These are phyloP conservation scores for Xiphorhynchus elegans DNA, from an alignment of 2,113 vertebrate species.

Conservation along the genomic window DNA sequence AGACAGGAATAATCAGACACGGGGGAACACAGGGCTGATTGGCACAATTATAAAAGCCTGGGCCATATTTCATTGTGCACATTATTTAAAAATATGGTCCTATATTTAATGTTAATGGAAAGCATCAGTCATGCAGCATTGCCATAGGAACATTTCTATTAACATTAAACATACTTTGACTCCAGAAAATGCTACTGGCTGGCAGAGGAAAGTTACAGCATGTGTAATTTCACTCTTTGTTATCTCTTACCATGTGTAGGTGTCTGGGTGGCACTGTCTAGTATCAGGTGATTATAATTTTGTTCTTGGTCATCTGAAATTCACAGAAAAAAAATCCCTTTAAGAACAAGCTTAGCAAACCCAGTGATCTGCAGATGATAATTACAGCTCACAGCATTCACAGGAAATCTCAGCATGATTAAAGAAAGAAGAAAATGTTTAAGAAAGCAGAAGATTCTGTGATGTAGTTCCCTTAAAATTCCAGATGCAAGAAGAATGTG, in stretches of 20 bases:
- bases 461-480: slow-evolving; percentile 47
- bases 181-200: slow-evolving; percentile 23
- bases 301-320: slow-evolving; percentile 92
- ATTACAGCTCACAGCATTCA: slow-evolving; percentile 66
- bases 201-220: slow-evolving; percentile 60
- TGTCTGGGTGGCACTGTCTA: slow-evolving; percentile 92
- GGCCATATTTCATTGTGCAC: slow-evolving; percentile 14
- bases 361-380: slow-evolving; percentile 56
- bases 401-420: slow-evolving; percentile 59
- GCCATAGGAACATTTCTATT: neutral
- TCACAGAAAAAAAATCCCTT: slow-evolving; percentile 69
- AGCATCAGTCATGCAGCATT: neutral
- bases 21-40: neutral
- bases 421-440: slow-evolving; percentile 64
- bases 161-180: slow-evolving; percentile 2
- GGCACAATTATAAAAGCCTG: neutral
- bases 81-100: slow-evolving; percentile 14
- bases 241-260: slow-evolving; percentile 93
- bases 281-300: slow-evolving; percentile 93
- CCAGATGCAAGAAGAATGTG: slow-evolving; percentile 19
- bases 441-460: slow-evolving; percentile 64
- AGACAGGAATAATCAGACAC: neutral
- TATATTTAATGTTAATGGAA: slow-evolving; percentile 48
- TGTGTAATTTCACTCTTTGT: slow-evolving; percentile 59
- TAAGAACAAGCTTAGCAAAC: slow-evolving; percentile 50